Evolutionary conservation across 2,888 invertebrate species (phyloP).

Genomic region (Perizoma flavofasciatum): DNA sequence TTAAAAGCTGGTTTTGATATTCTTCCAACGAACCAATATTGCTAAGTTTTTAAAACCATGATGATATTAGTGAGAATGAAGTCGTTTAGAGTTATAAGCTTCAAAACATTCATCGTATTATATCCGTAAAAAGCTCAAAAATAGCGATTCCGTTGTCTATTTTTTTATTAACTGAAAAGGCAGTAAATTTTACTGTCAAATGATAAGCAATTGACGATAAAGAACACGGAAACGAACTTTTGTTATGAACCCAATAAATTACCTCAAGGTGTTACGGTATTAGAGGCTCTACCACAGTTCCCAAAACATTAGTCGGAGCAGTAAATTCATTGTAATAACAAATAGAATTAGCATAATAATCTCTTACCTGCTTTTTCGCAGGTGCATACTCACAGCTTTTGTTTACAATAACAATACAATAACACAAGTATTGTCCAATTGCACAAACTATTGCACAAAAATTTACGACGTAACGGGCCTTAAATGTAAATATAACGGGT

Average conservation of each 20-base stretch:
- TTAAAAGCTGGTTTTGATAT: too few species aligned
- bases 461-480: slow-evolving; percentile 64
- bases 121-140: slow-evolving; percentile 22
- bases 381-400: slow-evolving; percentile 71
- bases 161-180: slow-evolving; percentile 44
- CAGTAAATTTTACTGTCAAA: slow-evolving; percentile 70
- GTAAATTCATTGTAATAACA: slow-evolving; percentile 66
- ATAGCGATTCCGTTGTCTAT: slow-evolving; percentile 30
- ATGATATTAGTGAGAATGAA: too few species aligned
- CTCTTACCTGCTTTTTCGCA: slow-evolving; percentile 74
- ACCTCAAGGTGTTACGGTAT: slow-evolving; percentile 75
- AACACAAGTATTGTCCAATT: slow-evolving; percentile 59
- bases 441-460: slow-evolving; percentile 64
- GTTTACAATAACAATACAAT: slow-evolving; percentile 46
- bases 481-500: slow-evolving; percentile 75
- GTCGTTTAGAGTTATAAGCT: too few species aligned
- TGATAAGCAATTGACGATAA: slow-evolving; percentile 72
- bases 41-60: too few species aligned
- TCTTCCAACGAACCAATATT: too few species aligned
- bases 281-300: slow-evolving; percentile 72
- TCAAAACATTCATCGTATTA: too few species aligned
- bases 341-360: slow-evolving; percentile 76
- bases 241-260: slow-evolving; percentile 78
- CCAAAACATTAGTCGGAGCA: slow-evolving; percentile 69
- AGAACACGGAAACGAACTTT: slow-evolving; percentile 80